Evolutionary conservation across 1,140 invertebrate genomes (phyloP), one percentile per base, ranked within the genome.

Genomic region (Danaus melanippus): DNA sequence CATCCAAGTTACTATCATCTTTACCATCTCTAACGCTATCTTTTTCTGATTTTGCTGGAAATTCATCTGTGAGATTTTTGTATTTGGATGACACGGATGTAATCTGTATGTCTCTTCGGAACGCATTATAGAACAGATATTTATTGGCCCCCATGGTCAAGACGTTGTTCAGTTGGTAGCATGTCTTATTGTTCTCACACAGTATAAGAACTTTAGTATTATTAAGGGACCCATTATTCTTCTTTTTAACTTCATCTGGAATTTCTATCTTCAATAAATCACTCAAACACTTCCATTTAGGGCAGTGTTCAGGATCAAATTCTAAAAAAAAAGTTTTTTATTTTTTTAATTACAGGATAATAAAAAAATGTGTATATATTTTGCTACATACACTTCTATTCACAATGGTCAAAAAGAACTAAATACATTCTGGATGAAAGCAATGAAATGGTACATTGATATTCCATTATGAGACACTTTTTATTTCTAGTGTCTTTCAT

Each of bases 281-380:
- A 46, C 84, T 90, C 9, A 97, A 81, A 12, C 92, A 92, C 66
- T 90, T 87, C 97, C 97, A 98, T 87, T 99, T 98, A 9, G 96
- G 95, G 84, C 92, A 94, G 12, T 90, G 86, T 88, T 98, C 96
- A 42, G 96, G 92, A 52, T 92, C 89, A 48, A 95, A 90, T 86
- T 93, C 93, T 93, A 56, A 47, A 84, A 80, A 58, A 58, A 59
- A 42, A n/a, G 4, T 32, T 32, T 32, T 32, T 32, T 32, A 7
- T n/a, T n/a, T n/a, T n/a, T n/a, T n/a, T n/a, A n/a, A n/a, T n/a
- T n/a, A n/a, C 21, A 32, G 21, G 2, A 32, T 32, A 32, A 32
- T 32, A 15, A 15, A 15, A 15, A 15, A 15, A 15, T 3, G 15
- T 15, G 3, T 15, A 32, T 32, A n/a, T n/a, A n/a, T 32, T 32